phyloP scores from a whole-genome alignment of 2,113 vertebrate genomes.

The Cervus canadensis region DNA sequence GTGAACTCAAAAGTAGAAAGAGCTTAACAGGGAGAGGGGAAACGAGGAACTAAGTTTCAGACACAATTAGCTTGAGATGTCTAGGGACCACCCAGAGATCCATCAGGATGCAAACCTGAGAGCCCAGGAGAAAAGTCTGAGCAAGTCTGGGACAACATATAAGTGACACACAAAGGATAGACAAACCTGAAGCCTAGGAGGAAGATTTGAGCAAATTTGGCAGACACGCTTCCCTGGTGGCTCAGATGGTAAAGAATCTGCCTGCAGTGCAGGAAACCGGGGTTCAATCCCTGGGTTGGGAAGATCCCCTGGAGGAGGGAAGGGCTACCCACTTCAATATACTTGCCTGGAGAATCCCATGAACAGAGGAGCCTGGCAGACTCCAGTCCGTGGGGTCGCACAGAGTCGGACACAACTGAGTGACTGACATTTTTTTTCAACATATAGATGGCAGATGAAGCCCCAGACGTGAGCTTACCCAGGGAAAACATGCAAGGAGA shows the following conservation, averaged over 20 bases:
- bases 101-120: background rate
- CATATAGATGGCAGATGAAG: background rate
- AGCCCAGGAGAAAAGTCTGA: background rate
- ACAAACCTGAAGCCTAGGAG: background rate
- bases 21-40: background rate
- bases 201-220: background rate
- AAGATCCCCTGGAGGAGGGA: background rate
- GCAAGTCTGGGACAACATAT: background rate
- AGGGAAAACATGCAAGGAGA: background rate
- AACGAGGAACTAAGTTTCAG: background rate
- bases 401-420: background rate
- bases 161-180: background rate
- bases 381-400: accelerated
- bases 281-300: background rate
- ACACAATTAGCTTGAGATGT: background rate
- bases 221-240: background rate
- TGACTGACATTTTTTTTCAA: background rate
- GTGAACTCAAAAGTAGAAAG: background rate
- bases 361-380: background rate
- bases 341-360: background rate
- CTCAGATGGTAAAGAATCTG: background rate
- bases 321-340: background rate
- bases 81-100: background rate
- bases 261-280: background rate
- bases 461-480: background rate